A percentile compares a stretch with the other conserved stretches of the same genome.
phyloP scores from a whole-genome alignment of 2,888 invertebrate genomes.

The Andrena bucephala region DNA sequence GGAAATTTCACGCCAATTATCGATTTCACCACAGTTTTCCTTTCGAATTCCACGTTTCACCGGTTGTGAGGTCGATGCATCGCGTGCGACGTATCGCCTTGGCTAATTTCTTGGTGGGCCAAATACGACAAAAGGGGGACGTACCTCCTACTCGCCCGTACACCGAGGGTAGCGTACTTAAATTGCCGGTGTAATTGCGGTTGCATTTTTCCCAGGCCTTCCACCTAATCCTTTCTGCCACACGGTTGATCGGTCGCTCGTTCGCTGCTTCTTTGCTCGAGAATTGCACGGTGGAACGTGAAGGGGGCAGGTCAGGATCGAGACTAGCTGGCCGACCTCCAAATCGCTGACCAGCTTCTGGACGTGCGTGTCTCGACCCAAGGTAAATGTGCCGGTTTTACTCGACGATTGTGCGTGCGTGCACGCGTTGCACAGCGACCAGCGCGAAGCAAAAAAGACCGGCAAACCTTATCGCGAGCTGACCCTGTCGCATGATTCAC shows the following conservation, averaged over 20 bases:
- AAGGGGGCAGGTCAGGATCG: conserved; percentile 67
- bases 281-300: conserved; percentile 57
- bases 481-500: conserved; percentile 5
- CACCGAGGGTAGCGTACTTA: background rate
- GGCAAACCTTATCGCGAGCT: conserved; percentile 17
- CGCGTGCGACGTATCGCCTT: background rate
- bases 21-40: background rate
- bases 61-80: no score
- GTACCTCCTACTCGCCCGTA: background rate
- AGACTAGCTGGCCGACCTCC: conserved; percentile 67
- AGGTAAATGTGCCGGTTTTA: conserved; percentile 56
- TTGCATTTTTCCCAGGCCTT: conserved; percentile 43
- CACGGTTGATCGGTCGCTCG: background rate
- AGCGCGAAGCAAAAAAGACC: conserved; percentile 4
- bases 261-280: conserved; percentile 29
- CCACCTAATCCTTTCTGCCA: conserved; percentile 25
- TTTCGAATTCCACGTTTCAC: no score
- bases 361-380: conserved; percentile 60
- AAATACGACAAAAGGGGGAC: background rate
- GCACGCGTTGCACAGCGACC: conserved; percentile 1
- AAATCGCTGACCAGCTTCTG: conserved; percentile 67
- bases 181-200: conserved; percentile 42
- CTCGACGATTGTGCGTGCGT: background rate
- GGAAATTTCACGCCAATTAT: background rate
- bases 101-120: background rate